phyloP scores from a whole-genome alignment of 1,140 invertebrate species.

The Steinernema khuongi region DNA sequence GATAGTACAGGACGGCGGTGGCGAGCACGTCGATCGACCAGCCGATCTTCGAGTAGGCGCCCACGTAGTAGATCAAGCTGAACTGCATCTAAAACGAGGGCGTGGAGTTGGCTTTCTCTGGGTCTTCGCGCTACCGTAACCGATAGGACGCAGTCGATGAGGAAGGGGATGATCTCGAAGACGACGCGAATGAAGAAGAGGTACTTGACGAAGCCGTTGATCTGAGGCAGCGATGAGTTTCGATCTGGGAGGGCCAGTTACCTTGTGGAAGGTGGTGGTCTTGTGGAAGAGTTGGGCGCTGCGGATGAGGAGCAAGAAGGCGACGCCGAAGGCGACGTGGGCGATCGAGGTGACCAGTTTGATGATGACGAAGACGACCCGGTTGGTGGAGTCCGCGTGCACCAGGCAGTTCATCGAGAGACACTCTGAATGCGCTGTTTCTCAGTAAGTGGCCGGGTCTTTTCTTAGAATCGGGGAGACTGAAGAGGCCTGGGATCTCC shows the following conservation, averaged over 20 bases:
- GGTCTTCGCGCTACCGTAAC: not conserved
- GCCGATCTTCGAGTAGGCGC: not conserved
- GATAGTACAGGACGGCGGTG: not conserved
- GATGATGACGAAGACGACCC: not conserved
- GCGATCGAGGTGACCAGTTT: not conserved
- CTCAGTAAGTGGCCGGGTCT: slow-evolving; percentile 1
- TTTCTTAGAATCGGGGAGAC: no score
- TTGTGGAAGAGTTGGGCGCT: not conserved
- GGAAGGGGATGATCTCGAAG: not conserved
- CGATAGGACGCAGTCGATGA: not conserved
- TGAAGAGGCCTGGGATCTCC: no score
- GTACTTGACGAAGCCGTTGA: slow-evolving; percentile 6
- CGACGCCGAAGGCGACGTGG: not conserved
- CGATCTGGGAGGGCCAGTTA: not conserved
- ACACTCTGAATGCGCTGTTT: not conserved
- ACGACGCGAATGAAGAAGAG: slow-evolving; percentile 7
- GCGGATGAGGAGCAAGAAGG: not conserved
- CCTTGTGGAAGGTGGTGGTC: not conserved
- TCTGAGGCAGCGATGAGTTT: not conserved
- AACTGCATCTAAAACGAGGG: not conserved
- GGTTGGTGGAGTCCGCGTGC: not conserved
- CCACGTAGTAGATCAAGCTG: slow-evolving; percentile 9
- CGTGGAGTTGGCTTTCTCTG: not conserved
- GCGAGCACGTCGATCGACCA: not conserved
- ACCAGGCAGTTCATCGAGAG: slow-evolving; percentile 12